Evolutionary conservation across 2,797 vertebrate species (phyloP).

Genomic region (Anabas testudineus): DNA sequence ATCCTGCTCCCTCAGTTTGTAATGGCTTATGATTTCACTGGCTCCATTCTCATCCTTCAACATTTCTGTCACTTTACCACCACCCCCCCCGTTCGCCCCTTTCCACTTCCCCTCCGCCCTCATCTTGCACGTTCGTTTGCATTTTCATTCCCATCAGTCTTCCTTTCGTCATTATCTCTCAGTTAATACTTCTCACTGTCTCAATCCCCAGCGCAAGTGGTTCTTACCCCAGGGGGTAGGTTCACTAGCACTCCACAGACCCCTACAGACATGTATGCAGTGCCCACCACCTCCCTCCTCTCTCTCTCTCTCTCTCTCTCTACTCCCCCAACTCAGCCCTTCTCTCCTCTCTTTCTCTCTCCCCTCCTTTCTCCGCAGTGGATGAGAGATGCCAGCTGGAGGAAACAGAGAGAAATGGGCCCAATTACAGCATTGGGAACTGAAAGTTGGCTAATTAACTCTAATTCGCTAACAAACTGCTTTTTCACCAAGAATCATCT

Average conservation of each 20-base stretch:
- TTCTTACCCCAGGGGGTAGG: conserved; percentile 66
- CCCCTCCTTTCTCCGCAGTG: conserved; percentile 68
- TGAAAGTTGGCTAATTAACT: conserved; percentile 88
- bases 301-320: conserved; percentile 1
- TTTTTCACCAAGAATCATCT: conserved; percentile 83
- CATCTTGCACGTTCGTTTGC: conserved; percentile 57
- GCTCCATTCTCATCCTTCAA: conserved; percentile 66
- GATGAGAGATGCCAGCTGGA: conserved; percentile 86
- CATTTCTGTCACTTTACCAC: conserved; percentile 69
- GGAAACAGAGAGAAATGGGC: conserved; percentile 86
- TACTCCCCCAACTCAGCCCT: conserved; percentile 36
- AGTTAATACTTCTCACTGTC: conserved; percentile 76
- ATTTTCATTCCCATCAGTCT: conserved; percentile 75
- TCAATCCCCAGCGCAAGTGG: conserved; percentile 67
- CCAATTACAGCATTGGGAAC: conserved; percentile 87
- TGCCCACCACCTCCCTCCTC: conserved; percentile 2
- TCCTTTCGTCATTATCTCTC: conserved; percentile 78
- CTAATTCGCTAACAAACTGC: conserved; percentile 88
- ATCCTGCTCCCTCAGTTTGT: conserved; percentile 61
- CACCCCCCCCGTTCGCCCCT: conserved; percentile 18
- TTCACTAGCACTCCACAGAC: conserved; percentile 66
- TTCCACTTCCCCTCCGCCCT: conserved; percentile 62
- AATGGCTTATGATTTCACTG: conserved; percentile 66
- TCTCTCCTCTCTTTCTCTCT: conserved; percentile 32
- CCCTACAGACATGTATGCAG: conserved; percentile 70